Evolutionary conservation across 1,140 invertebrate species (phyloP).

Genomic region (Cotesia vestalis): DNA sequence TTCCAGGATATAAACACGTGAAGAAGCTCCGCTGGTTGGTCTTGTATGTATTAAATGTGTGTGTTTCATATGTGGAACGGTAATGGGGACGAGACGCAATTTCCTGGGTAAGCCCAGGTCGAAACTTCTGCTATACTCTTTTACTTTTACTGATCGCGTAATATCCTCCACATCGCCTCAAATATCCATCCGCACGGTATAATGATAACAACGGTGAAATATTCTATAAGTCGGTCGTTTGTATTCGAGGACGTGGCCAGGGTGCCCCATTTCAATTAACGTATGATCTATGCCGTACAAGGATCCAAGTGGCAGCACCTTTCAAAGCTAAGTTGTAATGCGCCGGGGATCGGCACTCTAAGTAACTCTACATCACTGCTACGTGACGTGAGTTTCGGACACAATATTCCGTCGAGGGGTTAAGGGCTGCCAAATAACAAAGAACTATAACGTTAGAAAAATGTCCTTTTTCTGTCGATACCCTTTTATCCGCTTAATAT

Average conservation of each 20-base stretch:
- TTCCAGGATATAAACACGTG: constrained; percentile 18
- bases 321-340: constrained; percentile 55
- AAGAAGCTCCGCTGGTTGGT: constrained; percentile 1
- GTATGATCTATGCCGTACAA: constrained; percentile 67
- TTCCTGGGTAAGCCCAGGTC: constrained; percentile 45
- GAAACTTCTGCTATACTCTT: not conserved
- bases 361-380: constrained; percentile 67
- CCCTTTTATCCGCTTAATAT: constrained; percentile 23
- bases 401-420: constrained; percentile 27
- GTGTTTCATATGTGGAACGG: not conserved
- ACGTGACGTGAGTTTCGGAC: constrained; percentile 57
- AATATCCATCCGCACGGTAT: constrained; percentile 48
- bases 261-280: constrained; percentile 67
- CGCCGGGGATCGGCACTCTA: constrained; percentile 59
- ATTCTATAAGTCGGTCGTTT: constrained; percentile 68
- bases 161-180: constrained; percentile 2
- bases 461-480: constrained; percentile 13
- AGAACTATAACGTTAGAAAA: constrained; percentile 1
- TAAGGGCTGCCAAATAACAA: not conserved
- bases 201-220: constrained; percentile 57
- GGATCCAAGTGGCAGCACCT: constrained; percentile 55
- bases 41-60: no score
- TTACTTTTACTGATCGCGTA: no score
- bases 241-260: constrained; percentile 61
- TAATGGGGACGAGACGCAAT: constrained; percentile 44